These are phyloP conservation scores for Nasua narica DNA, from an alignment of 2,797 vertebrate genomes.

Conservation along the genomic window DNA sequence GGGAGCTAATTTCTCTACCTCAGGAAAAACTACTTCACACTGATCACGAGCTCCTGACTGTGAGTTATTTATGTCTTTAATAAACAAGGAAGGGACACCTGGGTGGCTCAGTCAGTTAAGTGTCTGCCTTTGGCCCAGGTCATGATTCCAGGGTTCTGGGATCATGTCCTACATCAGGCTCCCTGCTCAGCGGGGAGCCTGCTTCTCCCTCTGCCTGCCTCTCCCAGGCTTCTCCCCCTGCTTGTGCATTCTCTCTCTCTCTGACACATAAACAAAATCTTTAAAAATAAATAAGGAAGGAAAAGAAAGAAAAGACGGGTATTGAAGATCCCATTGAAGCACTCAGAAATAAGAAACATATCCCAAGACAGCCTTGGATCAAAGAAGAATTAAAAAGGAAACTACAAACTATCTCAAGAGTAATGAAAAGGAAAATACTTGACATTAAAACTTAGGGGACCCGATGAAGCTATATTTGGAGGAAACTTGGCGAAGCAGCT, in stretches of 20 bases:
- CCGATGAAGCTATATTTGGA: not conserved
- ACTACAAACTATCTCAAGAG: not conserved
- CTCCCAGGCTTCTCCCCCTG: too few species aligned
- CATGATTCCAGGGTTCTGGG: too few species aligned
- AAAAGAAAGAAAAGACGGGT: not conserved
- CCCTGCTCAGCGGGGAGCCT: too few species aligned
- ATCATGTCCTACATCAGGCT: too few species aligned
- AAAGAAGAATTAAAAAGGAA: slow-evolving; percentile 35
- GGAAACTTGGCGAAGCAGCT: not conserved
- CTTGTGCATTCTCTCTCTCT: too few species aligned
- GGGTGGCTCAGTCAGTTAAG: too few species aligned
- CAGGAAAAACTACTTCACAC: not conserved
- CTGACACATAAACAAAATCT: too few species aligned
- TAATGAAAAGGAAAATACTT: slow-evolving; percentile 1
- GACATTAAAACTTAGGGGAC: not conserved
- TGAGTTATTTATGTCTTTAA: not conserved
- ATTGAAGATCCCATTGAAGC: not conserved
- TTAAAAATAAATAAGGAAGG: too few species aligned
- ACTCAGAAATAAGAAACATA: slow-evolving; percentile 29
- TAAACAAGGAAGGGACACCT: too few species aligned
- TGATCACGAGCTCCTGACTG: not conserved
- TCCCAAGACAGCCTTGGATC: not conserved
- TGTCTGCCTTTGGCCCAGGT: too few species aligned
- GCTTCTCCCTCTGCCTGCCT: too few species aligned
- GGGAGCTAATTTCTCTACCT: not conserved